These are phyloP conservation scores for Coelogynopora nodosa DNA, from an alignment of 2,888 invertebrate species.

Conservation along the genomic window DNA sequence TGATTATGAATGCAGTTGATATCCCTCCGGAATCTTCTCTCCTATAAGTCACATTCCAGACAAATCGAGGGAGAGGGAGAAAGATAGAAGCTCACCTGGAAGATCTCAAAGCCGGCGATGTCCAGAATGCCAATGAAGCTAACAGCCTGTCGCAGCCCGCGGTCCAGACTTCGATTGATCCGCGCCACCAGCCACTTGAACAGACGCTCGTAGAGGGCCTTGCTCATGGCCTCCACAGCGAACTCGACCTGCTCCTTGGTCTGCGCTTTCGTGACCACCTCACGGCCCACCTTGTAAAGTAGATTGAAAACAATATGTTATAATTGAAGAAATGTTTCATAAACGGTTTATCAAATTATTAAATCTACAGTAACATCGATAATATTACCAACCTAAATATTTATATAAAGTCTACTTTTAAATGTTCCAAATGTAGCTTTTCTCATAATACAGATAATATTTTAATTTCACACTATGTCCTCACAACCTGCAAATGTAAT, in stretches of 20 bases:
- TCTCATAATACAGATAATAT: too few species aligned
- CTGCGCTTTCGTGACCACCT: constrained; percentile 97
- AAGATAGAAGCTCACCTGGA: constrained; percentile 69
- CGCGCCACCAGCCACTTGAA: constrained; percentile 98
- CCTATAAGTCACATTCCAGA: too few species aligned
- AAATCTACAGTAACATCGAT: too few species aligned
- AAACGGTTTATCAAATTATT: too few species aligned
- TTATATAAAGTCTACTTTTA: too few species aligned
- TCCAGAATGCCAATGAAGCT: constrained; percentile 99
- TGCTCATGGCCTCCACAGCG: constrained; percentile 95
- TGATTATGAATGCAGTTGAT: too few species aligned
- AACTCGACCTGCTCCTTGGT: constrained; percentile 98
- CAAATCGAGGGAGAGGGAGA: too few species aligned
- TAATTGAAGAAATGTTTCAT: too few species aligned
- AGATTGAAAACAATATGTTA: constrained; percentile 95
- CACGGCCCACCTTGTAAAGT: constrained; percentile 85
- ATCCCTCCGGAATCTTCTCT: background rate
- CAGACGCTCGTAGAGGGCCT: constrained; percentile 96
- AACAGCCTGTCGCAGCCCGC: constrained; percentile 90
- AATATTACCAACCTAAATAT: too few species aligned
- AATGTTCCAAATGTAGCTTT: too few species aligned
- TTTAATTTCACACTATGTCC: too few species aligned
- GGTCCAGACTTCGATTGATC: constrained; percentile 90
- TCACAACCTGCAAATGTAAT: too few species aligned
- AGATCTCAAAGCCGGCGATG: constrained; percentile 99